Base-by-base conservation (phyloP, 1,140 invertebrate species). In the Pachypeltis micranthus region DNA sequence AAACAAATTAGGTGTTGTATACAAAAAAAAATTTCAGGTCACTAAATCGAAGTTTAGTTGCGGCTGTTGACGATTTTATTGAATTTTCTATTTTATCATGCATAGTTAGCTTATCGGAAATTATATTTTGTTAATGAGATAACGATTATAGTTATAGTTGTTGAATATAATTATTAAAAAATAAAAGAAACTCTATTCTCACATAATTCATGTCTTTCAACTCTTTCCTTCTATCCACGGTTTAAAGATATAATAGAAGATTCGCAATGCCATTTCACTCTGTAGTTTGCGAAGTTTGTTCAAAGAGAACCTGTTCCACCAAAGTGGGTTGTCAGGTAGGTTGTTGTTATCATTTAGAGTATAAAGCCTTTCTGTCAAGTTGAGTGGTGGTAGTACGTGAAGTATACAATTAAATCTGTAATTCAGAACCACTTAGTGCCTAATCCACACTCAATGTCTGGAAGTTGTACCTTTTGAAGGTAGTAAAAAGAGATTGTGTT, bases 191-290 rank as follows among this genome's bases (percentile, higher is more conserved):
- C 47, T 21, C 10, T 21, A 51, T 51, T 51, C 47, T 51, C 21
- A 51, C 47, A 21, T 21, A 51, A 51, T 51, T 10, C 47, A 51
- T 51, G 47, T 51, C 47, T 51, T 51, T 51, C 47, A 51, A 51
- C 4, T 51, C 23, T 14, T 51, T 21, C 47, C 4, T 51, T 51
- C 47, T 14, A 14, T 51, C 4, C 12, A 51, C 7, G 21, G 7
- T 51, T 51, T 10, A 10, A 14, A 21, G 47, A 51, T 51, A 16
- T 51, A 16, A 10, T 16, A 10, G 47, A 51, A 10, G n/a, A 39
- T 39, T 39, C 7, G n/a, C n/a, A 39, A 39, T 10, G 7, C 34
- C 7, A 39, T 39, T 39, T 39, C 7, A 39, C 7, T 10, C n/a
- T 10, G n/a, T 39, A 39, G 34, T 7, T 39, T 39, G n/a, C 34